Base-by-base conservation (phyloP, 2,113 vertebrate species). In the Ursus arctos region DNA sequence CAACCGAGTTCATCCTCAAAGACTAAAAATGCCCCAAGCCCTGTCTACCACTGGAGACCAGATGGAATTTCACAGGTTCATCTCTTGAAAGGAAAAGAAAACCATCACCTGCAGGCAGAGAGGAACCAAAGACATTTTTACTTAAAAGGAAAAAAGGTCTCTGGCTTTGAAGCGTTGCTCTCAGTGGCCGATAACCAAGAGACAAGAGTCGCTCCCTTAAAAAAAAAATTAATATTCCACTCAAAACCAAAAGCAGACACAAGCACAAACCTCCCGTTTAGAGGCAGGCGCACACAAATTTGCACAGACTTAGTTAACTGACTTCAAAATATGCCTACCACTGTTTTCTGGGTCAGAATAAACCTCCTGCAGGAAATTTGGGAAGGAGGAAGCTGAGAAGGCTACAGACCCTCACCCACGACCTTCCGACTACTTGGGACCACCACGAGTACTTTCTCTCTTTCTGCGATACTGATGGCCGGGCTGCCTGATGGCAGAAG, bases 261-360 rank as follows among this genome's bases (percentile, higher is more conserved):
- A 80, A 67, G 84, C 98, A 83, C 88, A 89, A 65, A 67, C 26
- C 28, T 88, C 59, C 74, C 72, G 65, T 80, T 55, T 28, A 91
- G 11, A 4, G 97, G 96, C 94, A 97, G 97, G 97, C 96, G 97
- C 96, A 98, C 89, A 96, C 95, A 98, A 95, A 96, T 97, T 96
- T 88, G 81, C 88, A 95, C 79, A 96, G 80, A 72, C 61, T 97
- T 98, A 94, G 94, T 97, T 98, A 93, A 97, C 84, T 95, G 91
- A 98, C 96, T 98, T 74, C 55, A 57, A 87, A 87, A 81, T 59
- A 95, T 95, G 97, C 85, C 80, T 88, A n/a, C 88, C 36, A 49
- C 19, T 31, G 36, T 87, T 97, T 97, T 91, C 74, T 24, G 98
- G 94, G 96, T 94, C 84, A 97, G 96, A 92, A 85, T 36, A 93